Base-by-base conservation (phyloP, 2,113 vertebrate species). In the Excalfactoria chinensis region DNA sequence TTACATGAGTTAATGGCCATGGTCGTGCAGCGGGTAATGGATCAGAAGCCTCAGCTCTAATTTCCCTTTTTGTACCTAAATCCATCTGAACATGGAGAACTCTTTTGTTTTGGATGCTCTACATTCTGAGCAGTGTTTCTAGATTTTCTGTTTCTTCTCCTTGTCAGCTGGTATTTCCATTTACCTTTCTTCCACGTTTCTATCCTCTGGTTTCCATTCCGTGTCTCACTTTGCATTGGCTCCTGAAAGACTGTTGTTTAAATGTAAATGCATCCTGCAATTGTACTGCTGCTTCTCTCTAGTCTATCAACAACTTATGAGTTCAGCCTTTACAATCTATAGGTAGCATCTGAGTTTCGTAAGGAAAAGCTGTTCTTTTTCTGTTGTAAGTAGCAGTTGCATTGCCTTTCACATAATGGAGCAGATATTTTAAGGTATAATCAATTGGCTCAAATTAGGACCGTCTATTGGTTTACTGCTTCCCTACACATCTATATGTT, bases 31-130 rank as follows among this genome's bases (percentile, higher is more conserved):
- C 40, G 77, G 18, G 49, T 81, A 70, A 59, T 46, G 74, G 94
- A 85, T 89, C 92, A 77, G 74, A 89, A 91, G 46, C 64, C 83
- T 76, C 16, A 90, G 63, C 78, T 89, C 59, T 28, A 63, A 63
- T 89, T 90, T 89, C 71, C 71, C 58, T 86, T 86, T 94, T 86
- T 85, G 87, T 89, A 89, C 84, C 64, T 81, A 37, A 37, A 79
- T 77, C 53, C 16, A 32, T 87, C 89, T 87, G 85, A 79, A 63
- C 78, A 44, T 22, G 35, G 81, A 90, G 82, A 70, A 94, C 85
- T 73, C 68, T 84, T 93, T 94, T 93, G 82, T 85, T 89, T 80
- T 69, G 67, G 49, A 20, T 86, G 18, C 23, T 86, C 32, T 49
- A 25, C 43, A 8, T 82, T 26, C 25, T 72, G 88, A 79, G 60